These are phyloP conservation scores for Smittia aterrima DNA, from an alignment of 2,888 invertebrate species.

Conservation along the genomic window DNA sequence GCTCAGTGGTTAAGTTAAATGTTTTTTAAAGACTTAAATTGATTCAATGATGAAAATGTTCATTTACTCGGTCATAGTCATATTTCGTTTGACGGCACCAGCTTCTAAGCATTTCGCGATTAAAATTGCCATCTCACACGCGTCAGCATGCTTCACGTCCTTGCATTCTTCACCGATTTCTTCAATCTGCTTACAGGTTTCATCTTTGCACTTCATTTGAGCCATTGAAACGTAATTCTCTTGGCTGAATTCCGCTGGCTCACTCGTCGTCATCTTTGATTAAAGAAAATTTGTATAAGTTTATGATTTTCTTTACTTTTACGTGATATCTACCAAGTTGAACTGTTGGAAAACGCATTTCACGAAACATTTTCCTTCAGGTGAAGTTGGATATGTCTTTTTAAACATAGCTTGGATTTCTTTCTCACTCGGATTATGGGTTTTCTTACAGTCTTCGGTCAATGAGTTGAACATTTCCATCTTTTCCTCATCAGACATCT, in stretches of 20 bases:
- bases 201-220: no score
- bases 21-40: no score
- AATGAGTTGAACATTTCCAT: neutral
- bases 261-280: neutral
- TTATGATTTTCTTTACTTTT: neutral
- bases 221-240: no score
- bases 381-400: neutral
- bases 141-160: neutral
- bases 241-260: no score
- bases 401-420: neutral
- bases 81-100: neutral
- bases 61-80: no score
- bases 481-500: no score
- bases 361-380: neutral
- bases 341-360: no score
- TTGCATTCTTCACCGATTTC: neutral
- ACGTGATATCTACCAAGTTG: no score
- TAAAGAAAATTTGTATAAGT: no score
- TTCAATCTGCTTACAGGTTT: neutral
- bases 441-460: slow-evolving; percentile 38
- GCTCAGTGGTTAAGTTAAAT: no score
- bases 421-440: slow-evolving; percentile 16
- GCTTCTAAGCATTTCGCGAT: neutral
- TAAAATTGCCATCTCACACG: neutral
- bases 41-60: no score